Base-by-base conservation (phyloP, 2,113 vertebrate genomes). In the Psephotus haematonotus region DNA sequence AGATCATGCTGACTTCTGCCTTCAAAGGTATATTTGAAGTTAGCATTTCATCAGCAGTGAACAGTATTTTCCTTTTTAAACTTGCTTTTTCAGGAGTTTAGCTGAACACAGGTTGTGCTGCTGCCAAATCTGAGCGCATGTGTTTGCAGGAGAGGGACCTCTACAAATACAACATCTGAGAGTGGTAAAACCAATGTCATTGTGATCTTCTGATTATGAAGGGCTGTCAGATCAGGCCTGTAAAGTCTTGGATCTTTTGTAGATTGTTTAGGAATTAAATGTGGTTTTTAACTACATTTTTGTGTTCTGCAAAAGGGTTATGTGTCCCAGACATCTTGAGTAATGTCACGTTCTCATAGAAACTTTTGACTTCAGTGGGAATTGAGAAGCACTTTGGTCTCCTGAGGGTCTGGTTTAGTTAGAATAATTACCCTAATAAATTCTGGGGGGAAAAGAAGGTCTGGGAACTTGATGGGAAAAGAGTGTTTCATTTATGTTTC, bases 121-220 rank as follows among this genome's bases (percentile, higher is more conserved):
- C 41, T 92, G 77, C 84, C 82, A 94, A 95, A 88, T 82, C 29
- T 60, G 74, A 67, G 77, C 69, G 22, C 33, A 3, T 33, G 35
- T 27, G 31, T 87, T 68, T 87, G 70, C 37, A 50, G 81, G 67
- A 49, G 47, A 41, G 67, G 49, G 19, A 57, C 22, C 11, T 72
- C 41, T 62, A 19, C 22, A 35, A 68, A 55, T 31, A 10, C 0
- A 1, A 24, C 65, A 79, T 39, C 63, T 62, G n/a, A 39, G 49
- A 50, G 28, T 33, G 44, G 7, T 22, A 35, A 57, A 84, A 33
- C 25, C 0, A 1, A 22, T 31, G 24, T 52, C 24, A 14, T 13
- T 29, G 50, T 37, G 29, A 39, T n/a, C 29, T 49, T 64, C n/a
- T 14, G 6, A 11, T 47, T 59, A 10, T 11, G 33, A 88, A 87